Evolutionary conservation across 2,113 vertebrate species (phyloP), one percentile per base, ranked within the genome.

Genomic region (Neogobius melanostomus): DNA sequence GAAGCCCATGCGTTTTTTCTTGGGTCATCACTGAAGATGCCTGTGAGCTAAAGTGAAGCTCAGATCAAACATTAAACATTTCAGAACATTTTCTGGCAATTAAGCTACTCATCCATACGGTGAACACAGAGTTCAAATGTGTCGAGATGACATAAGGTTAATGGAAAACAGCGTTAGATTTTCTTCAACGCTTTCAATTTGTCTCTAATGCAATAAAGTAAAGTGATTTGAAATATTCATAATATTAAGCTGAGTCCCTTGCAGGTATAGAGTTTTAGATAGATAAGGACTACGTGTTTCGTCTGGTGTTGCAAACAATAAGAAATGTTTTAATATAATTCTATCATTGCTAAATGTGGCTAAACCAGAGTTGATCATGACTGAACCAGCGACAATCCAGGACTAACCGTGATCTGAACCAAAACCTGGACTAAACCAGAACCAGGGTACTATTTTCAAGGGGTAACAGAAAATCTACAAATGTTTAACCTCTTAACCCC

Each of bases 121-220:
- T 44, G 42, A 44, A 16, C 59, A 10, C 7, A 12, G 57, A 28
- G 11, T 60, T 60, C 12, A 61, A 61, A 61, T 44, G 42, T 44
- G 59, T 16, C 1, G 1, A n/a, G 59, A 61, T 61, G 59, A 61
- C 59, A 45, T 8, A 43, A 61, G 59, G 59, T 61, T 61, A 61
- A 61, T 61, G 42, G 59, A 61, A 61, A 61, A 61, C 42, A 0
- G 6, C 14, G 56, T 59, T 42, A 59, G 57, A 15, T 60, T 60
- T 60, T 42, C 57, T 43, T 14, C 21, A 17, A 36, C 44, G 42
- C 42, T n/a, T 61, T 61, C 59, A 45, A 12, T n/a, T 42, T 45
- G 42, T 61, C 59, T 8, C 59, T 61, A 44, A 44, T 61, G 59
- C 59, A 61, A n/a, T n/a, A 61, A 45, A n/a, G 36, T 11, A 42